phyloP scores from a whole-genome alignment of 92 coral and sea anemone genomes.

The Heliopora coerulea region DNA sequence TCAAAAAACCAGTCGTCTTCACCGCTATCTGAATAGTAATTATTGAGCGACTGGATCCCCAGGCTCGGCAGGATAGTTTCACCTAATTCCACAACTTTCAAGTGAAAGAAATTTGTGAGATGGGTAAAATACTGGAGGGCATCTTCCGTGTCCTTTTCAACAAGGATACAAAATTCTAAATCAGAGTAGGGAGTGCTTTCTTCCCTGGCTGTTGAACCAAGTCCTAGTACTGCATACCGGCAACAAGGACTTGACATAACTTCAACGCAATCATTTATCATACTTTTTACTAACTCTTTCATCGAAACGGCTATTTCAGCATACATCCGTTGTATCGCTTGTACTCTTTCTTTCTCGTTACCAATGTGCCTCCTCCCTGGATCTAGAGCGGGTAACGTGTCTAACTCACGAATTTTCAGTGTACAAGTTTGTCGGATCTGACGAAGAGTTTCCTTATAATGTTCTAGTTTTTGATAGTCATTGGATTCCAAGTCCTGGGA shows the following conservation, averaged over 20 bases:
- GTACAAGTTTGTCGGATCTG: slow-evolving; percentile 5
- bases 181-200: slow-evolving; percentile 29
- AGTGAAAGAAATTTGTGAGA: slow-evolving; percentile 22
- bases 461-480: slow-evolving; percentile 5
- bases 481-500: neutral
- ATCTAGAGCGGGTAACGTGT: neutral
- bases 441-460: slow-evolving; percentile 17
- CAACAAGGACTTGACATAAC: slow-evolving; percentile 26
- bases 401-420: slow-evolving; percentile 4
- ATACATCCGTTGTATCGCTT: slow-evolving; percentile 9
- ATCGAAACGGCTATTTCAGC: slow-evolving; percentile 6
- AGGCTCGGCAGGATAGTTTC: slow-evolving; percentile 33
- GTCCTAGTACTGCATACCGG: slow-evolving; percentile 6
- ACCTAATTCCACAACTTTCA: slow-evolving; percentile 32
- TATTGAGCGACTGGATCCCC: slow-evolving; percentile 17
- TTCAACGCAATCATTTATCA: slow-evolving; percentile 12
- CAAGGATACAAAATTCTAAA: slow-evolving; percentile 32
- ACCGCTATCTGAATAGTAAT: slow-evolving; percentile 24
- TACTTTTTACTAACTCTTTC: slow-evolving; percentile 15
- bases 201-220: slow-evolving; percentile 31
- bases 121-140: slow-evolving; percentile 23
- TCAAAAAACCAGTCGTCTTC: slow-evolving; percentile 25
- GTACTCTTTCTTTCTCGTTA: slow-evolving; percentile 11
- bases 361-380: slow-evolving; percentile 2
- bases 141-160: slow-evolving; percentile 20